phyloP scores from a whole-genome alignment of 2,113 vertebrate genomes.

The Puma concolor region DNA sequence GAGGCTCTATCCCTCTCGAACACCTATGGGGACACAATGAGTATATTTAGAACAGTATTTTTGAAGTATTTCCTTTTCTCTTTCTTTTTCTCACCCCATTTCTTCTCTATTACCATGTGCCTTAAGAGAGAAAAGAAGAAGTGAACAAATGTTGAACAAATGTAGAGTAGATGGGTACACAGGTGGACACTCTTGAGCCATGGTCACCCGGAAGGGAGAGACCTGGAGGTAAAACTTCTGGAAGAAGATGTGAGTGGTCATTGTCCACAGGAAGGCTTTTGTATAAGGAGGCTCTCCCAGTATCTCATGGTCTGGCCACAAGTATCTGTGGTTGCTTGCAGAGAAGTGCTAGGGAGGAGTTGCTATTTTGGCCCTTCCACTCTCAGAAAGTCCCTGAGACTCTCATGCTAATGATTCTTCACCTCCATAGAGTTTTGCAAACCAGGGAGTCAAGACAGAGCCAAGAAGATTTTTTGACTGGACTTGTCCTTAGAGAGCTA shows the following conservation, averaged over 20 bases:
- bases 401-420: background rate
- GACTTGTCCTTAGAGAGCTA: background rate
- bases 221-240: background rate
- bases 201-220: rapidly evolving
- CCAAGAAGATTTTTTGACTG: background rate
- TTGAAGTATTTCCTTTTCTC: background rate
- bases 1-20: background rate
- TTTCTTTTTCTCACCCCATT: background rate
- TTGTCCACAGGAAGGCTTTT: background rate
- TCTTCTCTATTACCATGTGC: background rate
- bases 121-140: background rate
- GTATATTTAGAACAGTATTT: background rate
- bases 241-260: no score
- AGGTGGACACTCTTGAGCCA: background rate
- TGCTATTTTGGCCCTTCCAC: background rate
- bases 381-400: background rate
- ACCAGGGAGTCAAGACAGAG: background rate
- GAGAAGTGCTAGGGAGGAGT: background rate
- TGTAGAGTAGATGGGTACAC: no score
- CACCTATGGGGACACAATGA: background rate
- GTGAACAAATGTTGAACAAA: background rate
- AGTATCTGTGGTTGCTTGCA: background rate
- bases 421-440: background rate
- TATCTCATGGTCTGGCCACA: background rate
- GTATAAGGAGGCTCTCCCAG: background rate